Evolutionary conservation across 2,888 invertebrate species (phyloP).

Genomic region (Chrysotoxum bicinctum): DNA sequence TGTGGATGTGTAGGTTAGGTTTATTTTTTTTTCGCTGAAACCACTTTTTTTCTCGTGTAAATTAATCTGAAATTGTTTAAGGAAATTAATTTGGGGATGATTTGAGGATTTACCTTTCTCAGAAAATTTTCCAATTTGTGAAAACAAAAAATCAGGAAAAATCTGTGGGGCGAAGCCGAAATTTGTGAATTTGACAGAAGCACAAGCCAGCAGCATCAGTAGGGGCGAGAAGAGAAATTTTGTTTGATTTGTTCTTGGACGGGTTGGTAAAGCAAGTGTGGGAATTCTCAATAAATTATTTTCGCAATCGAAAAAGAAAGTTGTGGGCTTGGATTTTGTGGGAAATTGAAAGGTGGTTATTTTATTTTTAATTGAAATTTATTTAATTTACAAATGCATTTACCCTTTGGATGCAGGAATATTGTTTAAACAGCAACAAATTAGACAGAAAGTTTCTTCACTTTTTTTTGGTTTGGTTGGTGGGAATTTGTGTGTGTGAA

Average conservation of each 20-base stretch:
- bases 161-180: constrained; percentile 66
- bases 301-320: constrained; percentile 3
- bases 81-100: neutral
- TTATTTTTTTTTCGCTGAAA: neutral
- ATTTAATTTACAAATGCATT: constrained; percentile 38
- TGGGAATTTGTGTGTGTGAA: constrained; percentile 43
- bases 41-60: neutral
- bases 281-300: constrained; percentile 25
- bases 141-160: neutral
- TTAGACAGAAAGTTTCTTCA: constrained; percentile 64
- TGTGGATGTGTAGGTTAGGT: constrained; percentile 11
- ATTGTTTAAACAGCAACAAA: constrained; percentile 66
- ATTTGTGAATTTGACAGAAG: constrained; percentile 63
- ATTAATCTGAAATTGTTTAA: neutral
- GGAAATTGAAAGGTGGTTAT: neutral
- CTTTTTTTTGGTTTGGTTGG: constrained; percentile 31
- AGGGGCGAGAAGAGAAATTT: constrained; percentile 53
- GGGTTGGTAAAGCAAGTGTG: constrained; percentile 22
- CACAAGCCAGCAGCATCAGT: constrained; percentile 15
- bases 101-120: neutral
- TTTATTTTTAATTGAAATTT: constrained; percentile 44
- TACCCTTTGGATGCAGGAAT: constrained; percentile 51
- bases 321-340: neutral
- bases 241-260: constrained; percentile 55
- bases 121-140: neutral